phyloP scores from a whole-genome alignment of 2,113 vertebrate species.

The Solea solea region DNA sequence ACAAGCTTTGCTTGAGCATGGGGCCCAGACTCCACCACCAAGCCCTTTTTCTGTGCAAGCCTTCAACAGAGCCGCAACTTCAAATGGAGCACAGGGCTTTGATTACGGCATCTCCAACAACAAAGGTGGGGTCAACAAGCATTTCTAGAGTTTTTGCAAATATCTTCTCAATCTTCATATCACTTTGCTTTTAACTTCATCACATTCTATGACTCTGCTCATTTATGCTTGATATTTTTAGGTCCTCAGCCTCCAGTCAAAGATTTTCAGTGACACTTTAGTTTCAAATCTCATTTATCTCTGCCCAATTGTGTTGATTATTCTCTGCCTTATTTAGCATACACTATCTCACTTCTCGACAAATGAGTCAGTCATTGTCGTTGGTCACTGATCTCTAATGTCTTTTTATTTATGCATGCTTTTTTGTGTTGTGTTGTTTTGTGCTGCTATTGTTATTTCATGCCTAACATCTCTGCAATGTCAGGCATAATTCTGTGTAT shows the following conservation, averaged over 20 bases:
- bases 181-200: slow-evolving; percentile 37
- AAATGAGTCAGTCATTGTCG: background rate
- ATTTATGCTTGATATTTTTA: background rate
- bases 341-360: background rate
- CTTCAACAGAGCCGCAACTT: slow-evolving; percentile 88
- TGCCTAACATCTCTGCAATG: slow-evolving; percentile 68
- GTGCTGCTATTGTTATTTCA: slow-evolving; percentile 40
- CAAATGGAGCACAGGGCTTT: slow-evolving; percentile 93
- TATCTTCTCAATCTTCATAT: slow-evolving; percentile 11
- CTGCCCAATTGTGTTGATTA: slow-evolving; percentile 14
- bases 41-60: slow-evolving; percentile 97
- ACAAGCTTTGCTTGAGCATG: slow-evolving; percentile 91
- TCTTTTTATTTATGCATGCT: slow-evolving; percentile 68
- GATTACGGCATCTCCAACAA: slow-evolving; percentile 97
- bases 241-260: background rate
- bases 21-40: slow-evolving; percentile 93
- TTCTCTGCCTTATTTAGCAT: background rate
- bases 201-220: slow-evolving; percentile 11
- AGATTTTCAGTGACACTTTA: background rate
- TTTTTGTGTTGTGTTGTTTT: slow-evolving; percentile 11
- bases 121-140: slow-evolving; percentile 86
- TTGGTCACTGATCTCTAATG: slow-evolving; percentile 20
- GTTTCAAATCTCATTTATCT: slow-evolving; percentile 28
- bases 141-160: background rate
- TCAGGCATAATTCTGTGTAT: slow-evolving; percentile 48